Base-by-base conservation (phyloP, 2,888 invertebrate genomes). In the Pyrrhosoma nymphula region DNA sequence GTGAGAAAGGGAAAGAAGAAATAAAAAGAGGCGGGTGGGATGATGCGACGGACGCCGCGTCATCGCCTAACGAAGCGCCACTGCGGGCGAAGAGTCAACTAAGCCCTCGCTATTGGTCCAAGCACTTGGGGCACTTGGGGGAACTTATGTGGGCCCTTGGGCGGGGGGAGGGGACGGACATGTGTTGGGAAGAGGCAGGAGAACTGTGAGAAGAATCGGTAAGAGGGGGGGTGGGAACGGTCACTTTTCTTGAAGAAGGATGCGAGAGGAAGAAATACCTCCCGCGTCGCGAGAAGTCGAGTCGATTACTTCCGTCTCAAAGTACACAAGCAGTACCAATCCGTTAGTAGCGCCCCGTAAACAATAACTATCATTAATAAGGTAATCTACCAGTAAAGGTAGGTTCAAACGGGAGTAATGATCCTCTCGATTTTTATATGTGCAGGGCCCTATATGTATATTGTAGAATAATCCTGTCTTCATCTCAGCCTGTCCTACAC, bases 61-160 rank as follows among this genome's bases (percentile, higher is more conserved):
- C 89, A 89, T 89, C 60, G 91, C 91, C 91, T 63, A 91, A 56
- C 63, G 91, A 69, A 63, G 91, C 63, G 91, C 91, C 91, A 56
- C 91, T 63, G 91, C 63, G 91, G 91, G 63, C 91, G 91, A 91
- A 63, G 60, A 63, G 39, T 91, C 91, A 91, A 91, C 91, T 91
- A 35, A 35, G 30, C 60, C 0, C 91, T 23, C 30, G 30, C 30
- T 82, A 35, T 82, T 82, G 82, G 82, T 82, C 82, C 82, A 82
- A 82, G 35, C 82, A 35, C 35, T 35, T 56, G 35, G 91, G 60
- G 39, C 8, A 0, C 55, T 82, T 0, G 23, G 12, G 55, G 89
- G 60, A 35, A 56, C n/a, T 14, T 14, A 56, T 4, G 39, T 47
- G 47, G 47, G 23, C 2, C 26, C 4, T n/a, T n/a, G n/a, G 39